These are phyloP conservation scores for Resseliella maxima DNA, from an alignment of 2,888 invertebrate genomes.

Conservation along the genomic window DNA sequence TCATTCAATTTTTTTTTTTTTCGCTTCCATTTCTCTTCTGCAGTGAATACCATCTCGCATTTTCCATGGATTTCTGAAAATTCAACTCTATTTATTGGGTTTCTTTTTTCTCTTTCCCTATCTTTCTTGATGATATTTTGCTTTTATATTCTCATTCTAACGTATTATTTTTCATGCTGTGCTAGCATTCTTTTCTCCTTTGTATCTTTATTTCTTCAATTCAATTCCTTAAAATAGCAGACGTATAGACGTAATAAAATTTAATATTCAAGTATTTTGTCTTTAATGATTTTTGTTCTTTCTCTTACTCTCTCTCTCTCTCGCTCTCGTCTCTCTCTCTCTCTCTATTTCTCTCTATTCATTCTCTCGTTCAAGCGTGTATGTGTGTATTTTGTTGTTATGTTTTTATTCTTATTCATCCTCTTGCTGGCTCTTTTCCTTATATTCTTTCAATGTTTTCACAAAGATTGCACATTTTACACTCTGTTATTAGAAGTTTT, in stretches of 20 bases:
- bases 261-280: conserved; percentile 53
- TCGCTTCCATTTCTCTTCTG: too few relatives aligned
- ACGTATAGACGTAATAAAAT: conserved; percentile 46
- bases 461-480: conserved; percentile 33
- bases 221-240: conserved; percentile 40
- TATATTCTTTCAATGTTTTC: not conserved
- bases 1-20: not conserved
- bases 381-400: too few relatives aligned
- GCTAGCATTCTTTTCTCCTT: conserved; percentile 16
- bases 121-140: not conserved
- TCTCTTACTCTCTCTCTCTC: not conserved
- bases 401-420: not conserved
- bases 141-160: not conserved
- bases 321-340: too few relatives aligned
- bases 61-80: conserved; percentile 42
- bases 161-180: not conserved
- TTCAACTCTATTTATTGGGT: not conserved
- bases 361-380: too few relatives aligned
- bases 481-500: conserved; percentile 36
- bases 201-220: not conserved
- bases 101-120: not conserved
- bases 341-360: not conserved
- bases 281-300: conserved; percentile 37
- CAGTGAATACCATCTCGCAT: too few relatives aligned
- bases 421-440: not conserved